Conservation (phyloP, 2,888 invertebrate genomes). For the Idaea straminata region DNA sequence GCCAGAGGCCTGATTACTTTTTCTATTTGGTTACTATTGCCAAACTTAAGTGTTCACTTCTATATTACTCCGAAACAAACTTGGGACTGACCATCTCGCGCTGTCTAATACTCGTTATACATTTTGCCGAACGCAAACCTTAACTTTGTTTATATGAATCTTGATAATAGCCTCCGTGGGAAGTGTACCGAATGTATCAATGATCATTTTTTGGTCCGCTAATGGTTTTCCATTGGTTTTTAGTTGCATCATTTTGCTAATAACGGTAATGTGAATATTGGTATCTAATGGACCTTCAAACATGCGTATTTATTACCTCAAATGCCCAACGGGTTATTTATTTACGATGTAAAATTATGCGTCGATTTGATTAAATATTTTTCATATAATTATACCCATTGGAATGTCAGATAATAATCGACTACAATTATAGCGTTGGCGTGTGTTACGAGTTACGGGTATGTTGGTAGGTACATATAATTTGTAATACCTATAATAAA, state of each 20-base stretch:
- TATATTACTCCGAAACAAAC: neutral
- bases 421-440: neutral
- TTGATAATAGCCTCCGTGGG: constrained; percentile 60
- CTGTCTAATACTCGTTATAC: constrained; percentile 23
- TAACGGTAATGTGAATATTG: constrained; percentile 20
- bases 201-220: constrained; percentile 52
- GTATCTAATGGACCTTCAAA: constrained; percentile 20
- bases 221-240: constrained; percentile 61
- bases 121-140: constrained; percentile 32
- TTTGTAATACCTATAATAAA: neutral
- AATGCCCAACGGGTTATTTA: neutral
- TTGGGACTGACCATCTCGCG: neutral
- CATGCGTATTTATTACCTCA: constrained; percentile 5
- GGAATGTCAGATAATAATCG: neutral
- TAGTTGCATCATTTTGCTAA: constrained; percentile 47
- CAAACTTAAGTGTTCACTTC: constrained; percentile 37
- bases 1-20: constrained; percentile 56
- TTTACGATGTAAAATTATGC: neutral
- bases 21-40: constrained; percentile 46
- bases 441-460: neutral
- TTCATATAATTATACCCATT: neutral
- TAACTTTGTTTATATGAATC: constrained; percentile 41
- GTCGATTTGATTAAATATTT: neutral
- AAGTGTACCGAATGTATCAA: constrained; percentile 62
- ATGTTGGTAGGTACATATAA: neutral